Evolutionary conservation across 1,140 invertebrate species (phyloP), one percentile per base, ranked within the genome.

Genomic region (Drosophila neocordata): DNA sequence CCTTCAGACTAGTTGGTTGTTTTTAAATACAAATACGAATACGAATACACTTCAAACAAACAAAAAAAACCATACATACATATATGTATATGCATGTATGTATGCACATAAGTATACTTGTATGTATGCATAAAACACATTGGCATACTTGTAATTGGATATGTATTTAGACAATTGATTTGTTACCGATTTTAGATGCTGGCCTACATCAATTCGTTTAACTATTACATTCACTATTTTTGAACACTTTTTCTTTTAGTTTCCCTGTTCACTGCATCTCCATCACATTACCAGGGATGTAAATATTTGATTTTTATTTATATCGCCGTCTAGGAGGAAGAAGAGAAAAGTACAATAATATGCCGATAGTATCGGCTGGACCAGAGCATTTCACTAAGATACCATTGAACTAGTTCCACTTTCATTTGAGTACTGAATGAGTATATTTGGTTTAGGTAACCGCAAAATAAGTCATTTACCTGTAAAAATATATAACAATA

Each of bases 91-190:
- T 60, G 44, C 37, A 44, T 44, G 44, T 22, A 22, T 27, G 27
- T 62, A 62, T 27, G 59, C 48, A 61, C 8, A 62, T 52, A 15
- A 31, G 22, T 34, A 62, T 62, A 13, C 6, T 44, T 62, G 60
- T 62, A 48, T 34, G 15, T 20, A n/a, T 11, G 41, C 31, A 52
- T 18, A 15, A 11, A 48, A 34, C 34, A 63, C 44, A 63, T 63
- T 35, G 24, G 44, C 22, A 52, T 31, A 34, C 13, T 27, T 63
- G 12, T 53, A 35, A 12, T n/a, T 24, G 24, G 4, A 18, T 41
- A 24, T 22, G 35, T 20, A 35, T 13, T 41, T 7, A 41, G n/a
- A 22, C 35, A 41, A 60, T 22, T 18, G 44, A 48, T 63, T 44
- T 51, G 60, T 63, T 63, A 22, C 35, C 37, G 34, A 20, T 59